phyloP scores from a whole-genome alignment of 2,797 vertebrate genomes.

The Rhincodon typus region DNA sequence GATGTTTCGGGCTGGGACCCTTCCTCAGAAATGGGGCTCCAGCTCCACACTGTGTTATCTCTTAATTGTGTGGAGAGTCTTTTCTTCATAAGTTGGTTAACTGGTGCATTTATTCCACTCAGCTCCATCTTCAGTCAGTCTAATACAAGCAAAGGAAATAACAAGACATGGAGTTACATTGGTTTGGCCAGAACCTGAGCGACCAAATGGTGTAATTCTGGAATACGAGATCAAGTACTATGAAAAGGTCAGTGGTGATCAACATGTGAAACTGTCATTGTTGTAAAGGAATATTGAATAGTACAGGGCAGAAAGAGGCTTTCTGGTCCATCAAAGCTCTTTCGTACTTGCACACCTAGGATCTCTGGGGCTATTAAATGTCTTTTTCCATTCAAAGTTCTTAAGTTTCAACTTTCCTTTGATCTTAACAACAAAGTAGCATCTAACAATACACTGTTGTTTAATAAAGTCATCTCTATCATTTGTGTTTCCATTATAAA shows the following conservation, averaged over 20 bases:
- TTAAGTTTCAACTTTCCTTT: not conserved
- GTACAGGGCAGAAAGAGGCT: not conserved
- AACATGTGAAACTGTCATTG: not conserved
- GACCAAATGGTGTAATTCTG: slow-evolving; percentile 90
- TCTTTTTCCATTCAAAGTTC: not conserved
- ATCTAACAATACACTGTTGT: not conserved
- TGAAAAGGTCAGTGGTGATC: slow-evolving; percentile 74
- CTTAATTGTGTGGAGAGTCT: not conserved
- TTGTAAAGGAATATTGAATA: not conserved
- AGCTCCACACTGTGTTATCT: no score
- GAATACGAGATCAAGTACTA: slow-evolving; percentile 98
- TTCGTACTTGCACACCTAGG: not conserved
- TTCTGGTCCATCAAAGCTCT: no score
- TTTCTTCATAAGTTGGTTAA: not conserved
- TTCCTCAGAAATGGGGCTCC: no score
- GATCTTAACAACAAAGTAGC: not conserved
- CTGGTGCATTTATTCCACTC: slow-evolving; percentile 35
- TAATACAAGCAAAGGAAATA: slow-evolving; percentile 90
- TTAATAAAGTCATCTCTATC: not conserved
- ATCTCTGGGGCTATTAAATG: not conserved
- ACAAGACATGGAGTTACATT: slow-evolving; percentile 89
- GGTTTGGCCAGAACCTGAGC: slow-evolving; percentile 86
- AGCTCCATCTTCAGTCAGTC: slow-evolving; percentile 87
- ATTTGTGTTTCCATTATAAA: not conserved
- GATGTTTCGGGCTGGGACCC: no score